Evolutionary conservation across 2,113 vertebrate species (phyloP).

Genomic region (Chroicocephalus ridibundus): DNA sequence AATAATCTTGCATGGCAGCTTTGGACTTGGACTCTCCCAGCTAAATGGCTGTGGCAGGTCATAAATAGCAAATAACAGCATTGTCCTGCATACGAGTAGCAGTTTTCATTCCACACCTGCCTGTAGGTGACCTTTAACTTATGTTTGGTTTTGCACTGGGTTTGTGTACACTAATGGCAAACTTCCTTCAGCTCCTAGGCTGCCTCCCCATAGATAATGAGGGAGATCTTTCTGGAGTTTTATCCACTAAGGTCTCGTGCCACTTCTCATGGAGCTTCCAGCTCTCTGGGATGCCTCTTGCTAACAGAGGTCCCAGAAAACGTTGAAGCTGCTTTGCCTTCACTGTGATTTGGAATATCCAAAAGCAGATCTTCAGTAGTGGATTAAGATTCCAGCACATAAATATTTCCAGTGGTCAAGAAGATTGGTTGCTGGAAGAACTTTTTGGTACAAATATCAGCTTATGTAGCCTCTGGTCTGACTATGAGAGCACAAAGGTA

Average conservation of each 20-base stretch:
- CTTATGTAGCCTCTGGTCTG: background rate
- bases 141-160: background rate
- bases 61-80: accelerated
- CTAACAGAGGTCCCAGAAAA: background rate
- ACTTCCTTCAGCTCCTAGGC: background rate
- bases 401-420: background rate
- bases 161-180: background rate
- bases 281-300: background rate
- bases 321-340: background rate
- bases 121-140: background rate
- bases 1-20: background rate
- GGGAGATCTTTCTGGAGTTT: background rate
- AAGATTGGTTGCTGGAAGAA: background rate
- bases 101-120: background rate
- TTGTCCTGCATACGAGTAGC: accelerated
- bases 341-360: background rate
- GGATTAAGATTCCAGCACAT: background rate
- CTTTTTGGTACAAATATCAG: background rate
- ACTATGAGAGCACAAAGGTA: background rate
- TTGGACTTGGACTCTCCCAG: background rate
- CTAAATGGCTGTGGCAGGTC: background rate
- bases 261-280: background rate
- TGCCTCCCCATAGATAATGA: background rate
- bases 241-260: background rate
- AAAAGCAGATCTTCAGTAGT: background rate